These are phyloP conservation scores for Acromyrmex heyeri DNA, from an alignment of 1,140 invertebrate species.

Conservation along the genomic window DNA sequence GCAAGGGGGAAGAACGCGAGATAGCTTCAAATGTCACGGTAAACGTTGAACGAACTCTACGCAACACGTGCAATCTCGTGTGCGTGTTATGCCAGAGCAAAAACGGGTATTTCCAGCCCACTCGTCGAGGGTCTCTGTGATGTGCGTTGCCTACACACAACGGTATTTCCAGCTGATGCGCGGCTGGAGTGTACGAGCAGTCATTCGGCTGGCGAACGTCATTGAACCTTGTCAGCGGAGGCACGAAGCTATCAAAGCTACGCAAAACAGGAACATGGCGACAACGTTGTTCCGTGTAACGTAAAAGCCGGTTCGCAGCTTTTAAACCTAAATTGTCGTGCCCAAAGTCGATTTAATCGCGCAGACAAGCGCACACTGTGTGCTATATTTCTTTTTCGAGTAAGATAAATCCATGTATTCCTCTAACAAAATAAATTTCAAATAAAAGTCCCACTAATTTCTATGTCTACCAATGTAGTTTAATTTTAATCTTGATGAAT, in stretches of 20 bases:
- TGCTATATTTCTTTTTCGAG: neutral
- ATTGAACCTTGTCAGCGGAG: constrained; percentile 50
- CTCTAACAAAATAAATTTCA: neutral
- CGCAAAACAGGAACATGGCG: constrained; percentile 57
- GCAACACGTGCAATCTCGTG: constrained; percentile 29
- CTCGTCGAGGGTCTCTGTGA: constrained; percentile 25
- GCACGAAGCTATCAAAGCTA: constrained; percentile 59
- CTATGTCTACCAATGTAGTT: no score
- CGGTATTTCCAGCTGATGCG: constrained; percentile 21
- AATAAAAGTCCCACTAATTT: neutral
- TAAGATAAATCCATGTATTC: neutral
- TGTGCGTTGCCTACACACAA: constrained; percentile 27
- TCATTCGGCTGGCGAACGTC: constrained; percentile 52
- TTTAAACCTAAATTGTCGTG: constrained; percentile 1
- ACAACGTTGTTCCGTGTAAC: constrained; percentile 57
- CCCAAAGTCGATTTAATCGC: constrained; percentile 11
- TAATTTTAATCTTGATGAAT: no score
- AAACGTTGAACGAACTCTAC: constrained; percentile 27
- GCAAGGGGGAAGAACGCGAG: neutral
- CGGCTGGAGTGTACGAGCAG: constrained; percentile 18
- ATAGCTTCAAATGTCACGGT: neutral
- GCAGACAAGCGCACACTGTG: neutral
- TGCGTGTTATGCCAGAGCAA: constrained; percentile 16
- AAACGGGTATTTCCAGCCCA: constrained; percentile 31
- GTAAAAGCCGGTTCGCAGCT: neutral